A percentile compares a stretch with the other conserved stretches of the same genome.
These are phyloP conservation scores for Mixornis gularis DNA, from an alignment of 2,113 vertebrate species.

Conservation along the genomic window DNA sequence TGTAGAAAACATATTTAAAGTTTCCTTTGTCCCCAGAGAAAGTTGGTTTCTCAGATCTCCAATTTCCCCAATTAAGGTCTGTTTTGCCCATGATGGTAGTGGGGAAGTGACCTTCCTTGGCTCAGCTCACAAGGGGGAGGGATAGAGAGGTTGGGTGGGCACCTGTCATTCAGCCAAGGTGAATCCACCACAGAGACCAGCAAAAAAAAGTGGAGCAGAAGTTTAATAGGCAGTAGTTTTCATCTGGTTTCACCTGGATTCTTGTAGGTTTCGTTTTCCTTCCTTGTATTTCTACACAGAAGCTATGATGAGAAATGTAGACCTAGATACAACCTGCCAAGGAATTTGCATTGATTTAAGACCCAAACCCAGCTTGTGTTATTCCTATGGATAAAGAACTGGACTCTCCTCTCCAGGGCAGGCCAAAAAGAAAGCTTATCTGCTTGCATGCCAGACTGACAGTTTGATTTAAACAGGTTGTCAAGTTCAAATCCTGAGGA, in stretches of 20 bases:
- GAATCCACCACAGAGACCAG: background rate
- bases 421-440: background rate
- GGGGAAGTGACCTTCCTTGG: background rate
- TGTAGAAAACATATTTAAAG: background rate
- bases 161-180: background rate
- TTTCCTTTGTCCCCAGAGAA: background rate
- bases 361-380: background rate
- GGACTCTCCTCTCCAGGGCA: background rate
- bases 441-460: background rate
- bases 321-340: background rate
- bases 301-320: background rate
- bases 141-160: background rate
- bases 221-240: background rate
- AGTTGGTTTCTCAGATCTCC: background rate
- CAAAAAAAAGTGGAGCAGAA: background rate
- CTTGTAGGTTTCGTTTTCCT: background rate
- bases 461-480: background rate
- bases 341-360: background rate
- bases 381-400: background rate
- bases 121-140: accelerated
- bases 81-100: background rate
- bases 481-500: background rate
- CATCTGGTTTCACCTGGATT: background rate
- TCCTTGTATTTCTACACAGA: background rate
- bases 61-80: background rate